phyloP scores from a whole-genome alignment of 2,888 invertebrate species.

The Dendrolimus houi region DNA sequence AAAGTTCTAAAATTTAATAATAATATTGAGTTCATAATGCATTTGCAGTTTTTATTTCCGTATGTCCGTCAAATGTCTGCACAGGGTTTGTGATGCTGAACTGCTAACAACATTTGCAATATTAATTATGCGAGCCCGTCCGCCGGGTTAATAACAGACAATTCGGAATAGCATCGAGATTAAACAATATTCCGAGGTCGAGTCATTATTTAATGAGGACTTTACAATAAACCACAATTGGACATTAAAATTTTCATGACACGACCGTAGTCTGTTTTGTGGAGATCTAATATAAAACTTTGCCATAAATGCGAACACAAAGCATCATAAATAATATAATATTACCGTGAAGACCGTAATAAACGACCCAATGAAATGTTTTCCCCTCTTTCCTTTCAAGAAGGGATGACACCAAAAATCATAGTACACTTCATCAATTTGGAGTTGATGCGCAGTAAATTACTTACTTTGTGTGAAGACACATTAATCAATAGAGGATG shows the following conservation, averaged over 20 bases:
- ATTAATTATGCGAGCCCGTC: conserved; percentile 59
- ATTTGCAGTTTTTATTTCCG: no score
- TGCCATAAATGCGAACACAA: neutral
- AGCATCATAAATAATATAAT: neutral
- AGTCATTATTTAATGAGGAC: conserved; percentile 51
- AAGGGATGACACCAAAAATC: conserved; percentile 27
- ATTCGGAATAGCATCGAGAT: conserved; percentile 46
- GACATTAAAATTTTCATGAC: conserved; percentile 25
- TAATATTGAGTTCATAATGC: no score
- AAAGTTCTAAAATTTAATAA: no score
- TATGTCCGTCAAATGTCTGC: neutral
- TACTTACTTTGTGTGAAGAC: conserved; percentile 62
- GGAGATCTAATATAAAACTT: conserved; percentile 4
- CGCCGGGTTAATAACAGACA: conserved; percentile 49
- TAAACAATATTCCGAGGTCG: conserved; percentile 44
- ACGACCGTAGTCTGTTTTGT: conserved; percentile 6
- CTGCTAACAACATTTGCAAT: conserved; percentile 72
- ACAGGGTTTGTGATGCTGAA: conserved; percentile 24
- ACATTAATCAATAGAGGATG: conserved; percentile 73
- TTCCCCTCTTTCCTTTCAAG: neutral
- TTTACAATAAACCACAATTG: conserved; percentile 26
- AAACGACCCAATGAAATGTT: neutral
- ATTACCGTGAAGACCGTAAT: neutral
- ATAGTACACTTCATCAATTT: conserved; percentile 43
- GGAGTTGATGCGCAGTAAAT: conserved; percentile 45